Evolutionary conservation across 2,797 vertebrate genomes (phyloP), one percentile per base, ranked within the genome.

Genomic region (Cryptoblepharus egeriae): DNA sequence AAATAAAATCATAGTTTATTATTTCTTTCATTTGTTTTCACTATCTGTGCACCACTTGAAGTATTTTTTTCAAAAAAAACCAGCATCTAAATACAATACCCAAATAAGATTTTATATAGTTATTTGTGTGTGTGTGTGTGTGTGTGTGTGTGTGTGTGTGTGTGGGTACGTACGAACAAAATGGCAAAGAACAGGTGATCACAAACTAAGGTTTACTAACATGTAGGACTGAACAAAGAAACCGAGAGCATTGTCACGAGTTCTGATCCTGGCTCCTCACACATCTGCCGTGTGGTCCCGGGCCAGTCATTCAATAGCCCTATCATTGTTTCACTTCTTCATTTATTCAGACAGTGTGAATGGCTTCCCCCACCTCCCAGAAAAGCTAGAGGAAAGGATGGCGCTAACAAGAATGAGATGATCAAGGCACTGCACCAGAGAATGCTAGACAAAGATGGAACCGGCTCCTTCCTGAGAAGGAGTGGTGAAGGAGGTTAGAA

Each of bases 271-370:
- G 39, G 4, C 28, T 32, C 24, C 39, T 70, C 60, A 16, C 11
- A 35, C 12, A 20, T 18, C 52, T 65, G 30, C 45, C 37, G 26
- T 67, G 42, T 55, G 32, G 42, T 58, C 35, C 28, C 32, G 26
- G 37, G 10, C 39, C 35, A 55, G 57, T 65, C 58, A 24, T 58
- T 73, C 61, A 64, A 58, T 32, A 67, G 70, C 22, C 49, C 5
- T 65, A 13, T 70, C 37, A 20, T 73, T 45, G 37, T 74, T 74
- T 67, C 12, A 13, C 24, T 57, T 65, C 69, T 60, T 45, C 28
- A 35, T 45, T 72, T 77, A 77, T 79, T 73, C 65, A 83, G 73
- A 60, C 11, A 28, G 52, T 26, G 52, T 79, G 63, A 67, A 58
- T 4, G 5, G 37, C 55, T 80, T 30, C 63, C 49, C 69, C 35